Evolutionary conservation across 1,140 invertebrate genomes (phyloP).

Genomic region (Drosophila elegans): DNA sequence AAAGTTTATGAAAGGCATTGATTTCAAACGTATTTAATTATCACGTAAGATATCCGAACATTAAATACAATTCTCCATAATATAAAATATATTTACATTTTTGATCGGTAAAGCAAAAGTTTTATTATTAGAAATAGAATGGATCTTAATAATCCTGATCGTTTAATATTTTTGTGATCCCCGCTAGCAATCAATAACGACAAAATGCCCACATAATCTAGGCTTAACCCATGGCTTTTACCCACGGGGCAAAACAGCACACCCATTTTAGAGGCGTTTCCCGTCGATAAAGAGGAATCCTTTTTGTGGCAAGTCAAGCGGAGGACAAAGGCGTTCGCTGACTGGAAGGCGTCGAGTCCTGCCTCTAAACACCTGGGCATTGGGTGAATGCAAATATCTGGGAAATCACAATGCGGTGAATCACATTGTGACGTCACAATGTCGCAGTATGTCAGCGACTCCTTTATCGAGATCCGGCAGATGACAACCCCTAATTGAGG

Average conservation of each 20-base stretch:
- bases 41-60: too few species aligned
- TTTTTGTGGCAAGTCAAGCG: constrained; percentile 70
- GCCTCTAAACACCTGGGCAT: constrained; percentile 48
- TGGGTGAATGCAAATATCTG: constrained; percentile 63
- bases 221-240: constrained; percentile 4
- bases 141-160: constrained; percentile 11
- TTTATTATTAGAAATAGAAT: not conserved
- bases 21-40: too few species aligned
- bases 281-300: constrained; percentile 50
- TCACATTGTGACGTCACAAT: constrained; percentile 71
- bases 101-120: too few species aligned
- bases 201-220: constrained; percentile 40
- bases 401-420: constrained; percentile 27
- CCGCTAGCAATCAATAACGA: constrained; percentile 33
- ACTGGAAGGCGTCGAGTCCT: constrained; percentile 63
- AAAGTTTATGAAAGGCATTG: too few species aligned
- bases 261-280: constrained; percentile 51
- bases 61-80: too few species aligned
- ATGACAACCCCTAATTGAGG: constrained; percentile 76
- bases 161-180: constrained; percentile 15
- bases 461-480: constrained; percentile 21
- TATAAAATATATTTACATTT: too few species aligned
- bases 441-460: constrained; percentile 68
- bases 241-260: constrained; percentile 1
- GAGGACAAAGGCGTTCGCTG: constrained; percentile 29